Percentiles rank a stretch among this genome's conserved stretches.
phyloP scores from a whole-genome alignment of 2,113 vertebrate species.

The Pantherophis guttatus region DNA sequence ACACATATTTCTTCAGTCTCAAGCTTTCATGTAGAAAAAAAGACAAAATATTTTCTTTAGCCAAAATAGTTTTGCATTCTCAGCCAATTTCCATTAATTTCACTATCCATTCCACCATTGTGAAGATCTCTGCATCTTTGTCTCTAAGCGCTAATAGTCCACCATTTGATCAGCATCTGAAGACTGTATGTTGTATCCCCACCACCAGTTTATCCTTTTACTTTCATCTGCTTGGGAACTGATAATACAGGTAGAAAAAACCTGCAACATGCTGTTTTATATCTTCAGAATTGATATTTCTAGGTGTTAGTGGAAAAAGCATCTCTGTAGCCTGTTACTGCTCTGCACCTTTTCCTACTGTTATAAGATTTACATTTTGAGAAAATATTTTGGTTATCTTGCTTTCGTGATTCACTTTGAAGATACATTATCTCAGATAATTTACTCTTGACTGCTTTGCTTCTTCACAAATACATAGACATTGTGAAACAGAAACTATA shows the following conservation, averaged over 20 bases:
- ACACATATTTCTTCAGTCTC: too few relatives aligned
- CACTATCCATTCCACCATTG: background rate
- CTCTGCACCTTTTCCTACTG: too few relatives aligned
- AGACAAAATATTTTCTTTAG: background rate
- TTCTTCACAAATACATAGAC: conserved; percentile 43
- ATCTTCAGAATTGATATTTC: too few relatives aligned
- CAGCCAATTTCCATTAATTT: background rate
- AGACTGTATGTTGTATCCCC: background rate
- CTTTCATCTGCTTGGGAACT: background rate
- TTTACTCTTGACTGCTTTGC: conserved; percentile 9
- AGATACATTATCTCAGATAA: conserved; percentile 35
- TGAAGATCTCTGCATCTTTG: background rate
- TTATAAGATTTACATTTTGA: background rate
- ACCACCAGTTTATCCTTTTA: background rate
- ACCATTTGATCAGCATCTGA: background rate
- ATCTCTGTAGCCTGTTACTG: too few relatives aligned
- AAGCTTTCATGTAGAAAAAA: background rate
- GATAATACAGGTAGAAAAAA: background rate
- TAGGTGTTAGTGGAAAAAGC: too few relatives aligned
- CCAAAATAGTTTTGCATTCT: background rate
- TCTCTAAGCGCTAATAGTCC: background rate
- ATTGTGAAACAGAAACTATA: conserved; percentile 50
- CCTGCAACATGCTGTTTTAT: too few relatives aligned
- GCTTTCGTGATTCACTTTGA: conserved; percentile 11
- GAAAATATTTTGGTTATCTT: conserved; percentile 3